Evolutionary conservation across 23 tunicate genomes (phyloP).

Genomic region (Ascidia mentula): DNA sequence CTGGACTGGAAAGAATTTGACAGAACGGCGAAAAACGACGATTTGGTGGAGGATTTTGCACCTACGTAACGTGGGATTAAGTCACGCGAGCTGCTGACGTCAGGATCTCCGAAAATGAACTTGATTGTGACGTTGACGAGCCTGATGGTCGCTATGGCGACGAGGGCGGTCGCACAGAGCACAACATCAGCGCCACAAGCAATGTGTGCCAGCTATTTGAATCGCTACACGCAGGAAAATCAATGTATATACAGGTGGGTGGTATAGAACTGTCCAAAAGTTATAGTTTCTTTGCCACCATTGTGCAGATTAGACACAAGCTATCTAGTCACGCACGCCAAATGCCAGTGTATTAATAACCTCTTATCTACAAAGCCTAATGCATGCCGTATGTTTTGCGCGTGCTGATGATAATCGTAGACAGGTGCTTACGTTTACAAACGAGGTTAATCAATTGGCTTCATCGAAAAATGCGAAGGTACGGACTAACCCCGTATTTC

Average conservation of each 20-base stretch:
- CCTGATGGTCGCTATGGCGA: neutral
- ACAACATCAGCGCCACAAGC: conserved; percentile 95
- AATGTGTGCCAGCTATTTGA: conserved; percentile 88
- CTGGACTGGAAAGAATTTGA: neutral
- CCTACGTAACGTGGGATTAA: neutral
- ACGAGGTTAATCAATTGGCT: too few relatives aligned
- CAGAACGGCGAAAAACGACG: neutral
- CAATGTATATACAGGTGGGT: conserved; percentile 98
- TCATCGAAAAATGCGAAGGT: too few relatives aligned
- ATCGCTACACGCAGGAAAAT: conserved; percentile 90
- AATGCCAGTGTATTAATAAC: too few relatives aligned
- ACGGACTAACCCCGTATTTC: too few relatives aligned
- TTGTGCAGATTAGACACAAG: too few relatives aligned
- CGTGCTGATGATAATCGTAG: too few relatives aligned
- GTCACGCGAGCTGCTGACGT: conserved; percentile 5
- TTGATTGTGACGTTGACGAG: neutral
- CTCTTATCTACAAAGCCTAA: too few relatives aligned
- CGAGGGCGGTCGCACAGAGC: conserved; percentile 52
- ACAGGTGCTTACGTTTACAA: too few relatives aligned
- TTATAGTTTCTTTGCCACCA: too few relatives aligned
- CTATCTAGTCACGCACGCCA: too few relatives aligned
- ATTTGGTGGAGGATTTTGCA: neutral
- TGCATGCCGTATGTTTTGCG: too few relatives aligned
- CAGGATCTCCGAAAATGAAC: neutral
- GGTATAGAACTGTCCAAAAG: too few relatives aligned